Base-by-base conservation (phyloP, 2,797 vertebrate genomes). In the Dallia pectoralis region DNA sequence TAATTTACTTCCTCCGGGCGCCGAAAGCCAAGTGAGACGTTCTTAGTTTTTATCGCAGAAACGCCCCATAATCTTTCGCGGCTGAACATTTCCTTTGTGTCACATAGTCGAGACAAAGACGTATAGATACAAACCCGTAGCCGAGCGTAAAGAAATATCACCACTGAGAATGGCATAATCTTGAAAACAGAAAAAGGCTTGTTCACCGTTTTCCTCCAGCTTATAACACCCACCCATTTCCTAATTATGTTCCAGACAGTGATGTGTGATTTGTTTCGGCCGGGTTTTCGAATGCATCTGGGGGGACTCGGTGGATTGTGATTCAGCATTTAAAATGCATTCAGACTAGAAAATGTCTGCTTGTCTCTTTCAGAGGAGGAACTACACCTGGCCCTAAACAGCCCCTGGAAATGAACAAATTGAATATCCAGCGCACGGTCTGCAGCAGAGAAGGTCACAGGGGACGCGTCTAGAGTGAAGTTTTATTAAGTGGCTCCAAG, bases 401-500 rank as follows among this genome's bases (percentile, higher is more conserved):
- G 75, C 44, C 71, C 69, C 77, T 75, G 75, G 74, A 73, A 75
- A 74, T 75, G 71, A 71, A 49, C 25, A 63, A 77, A 40, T 30
- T 8, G 33, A 71, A 61, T 74, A 84, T 80, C 77, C 78, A 75
- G 78, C 77, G 79, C 83, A 80, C 22, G 74, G 77, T 75, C 61
- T 84, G 77, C 82, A 89, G 79, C 82, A 85, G 81, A 67, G 61
- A 90, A 87, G 84, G 87, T 83, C 86, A 84, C 82, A 56, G 77
- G 84, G 87, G 89, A 90, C 86, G 48, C 73, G 77, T 81, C 77
- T 72, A 77, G 76, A 88, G 87, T 84, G 82, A 86, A 82, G 81
- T 88, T 87, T 84, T 86, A 88, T 88, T 87, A 86, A 82, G 83
- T 85, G 79, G 74, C 79, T 81, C 83, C 78, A 82, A 80, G 79